Base-by-base conservation (phyloP, 2,888 invertebrate species). In the Drosophila mimetica region DNA sequence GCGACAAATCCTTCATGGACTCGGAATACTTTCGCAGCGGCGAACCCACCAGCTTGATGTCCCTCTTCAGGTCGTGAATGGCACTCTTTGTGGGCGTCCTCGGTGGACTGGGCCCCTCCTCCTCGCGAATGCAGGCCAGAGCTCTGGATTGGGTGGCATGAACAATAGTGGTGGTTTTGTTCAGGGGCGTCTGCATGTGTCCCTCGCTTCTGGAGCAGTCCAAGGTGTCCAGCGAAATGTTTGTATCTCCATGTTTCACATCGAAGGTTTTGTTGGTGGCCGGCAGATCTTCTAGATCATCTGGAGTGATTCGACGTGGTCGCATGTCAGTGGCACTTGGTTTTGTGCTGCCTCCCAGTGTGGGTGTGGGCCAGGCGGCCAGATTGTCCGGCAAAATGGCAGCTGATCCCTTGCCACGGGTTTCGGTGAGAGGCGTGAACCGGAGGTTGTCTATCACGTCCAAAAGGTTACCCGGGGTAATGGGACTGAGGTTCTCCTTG, bases 401-500 rank as follows among this genome's bases (percentile, higher is more conserved):
- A 7, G 52, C 42, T 6, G 6, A 9, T 8, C 16, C 28, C 25
- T 37, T 9, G 4, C 20, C 55, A 1, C 55, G 61, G 0, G 59
- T 74, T 0, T 74, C 76, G 1, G 81, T 86, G 14, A 83, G 66
- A 2, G 92, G 92, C 0, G 92, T 92, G 63, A 92, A 92, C 47
- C 90, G 77, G 36, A 92, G 74, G 32, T 90, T 82, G 66, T 92
- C 92, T 48, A 92, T 90, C 14, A 91, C 60, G 55, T 77, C 78
- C 54, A 83, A 71, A 2, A 89, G 77, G 81, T 90, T 92, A 1
- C 63, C 73, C 58, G 71, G 92, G 73, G 87, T 92, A 74, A 84
- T 89, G 53, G 93, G 93, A 74, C 91, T 92, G 0, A 90, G 76
- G 46, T 92, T 93, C 88, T 93, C 93, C 66, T 93, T 93, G 0